phyloP scores from a whole-genome alignment of 1,140 invertebrate species.

The Leptinotarsa undecemlineata region DNA sequence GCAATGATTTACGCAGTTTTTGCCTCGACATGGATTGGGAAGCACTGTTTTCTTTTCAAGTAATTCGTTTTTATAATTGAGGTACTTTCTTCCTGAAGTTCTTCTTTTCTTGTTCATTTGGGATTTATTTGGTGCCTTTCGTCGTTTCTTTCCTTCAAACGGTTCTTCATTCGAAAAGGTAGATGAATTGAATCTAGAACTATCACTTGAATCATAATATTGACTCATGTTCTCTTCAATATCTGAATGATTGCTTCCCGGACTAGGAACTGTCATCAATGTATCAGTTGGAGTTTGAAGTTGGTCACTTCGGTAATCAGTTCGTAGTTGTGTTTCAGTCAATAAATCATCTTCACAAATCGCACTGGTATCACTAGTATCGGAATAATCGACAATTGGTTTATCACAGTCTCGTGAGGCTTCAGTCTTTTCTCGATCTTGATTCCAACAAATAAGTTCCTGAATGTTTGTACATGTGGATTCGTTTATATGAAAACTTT shows the following conservation, averaged over 20 bases:
- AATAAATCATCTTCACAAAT: neutral
- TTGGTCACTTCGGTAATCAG: neutral
- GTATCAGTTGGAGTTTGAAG: neutral
- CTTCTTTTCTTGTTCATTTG: conserved; percentile 13
- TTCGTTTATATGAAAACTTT: conserved; percentile 3
- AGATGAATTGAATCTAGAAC: no score
- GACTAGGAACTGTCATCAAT: no score
- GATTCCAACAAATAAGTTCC: conserved; percentile 1
- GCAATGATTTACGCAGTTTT: no score
- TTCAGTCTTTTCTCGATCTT: neutral
- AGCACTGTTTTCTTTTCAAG: neutral
- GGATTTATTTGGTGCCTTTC: neutral
- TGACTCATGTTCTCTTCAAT: no score
- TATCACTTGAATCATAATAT: no score
- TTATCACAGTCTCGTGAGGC: conserved; percentile 1
- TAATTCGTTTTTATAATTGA: conserved; percentile 10
- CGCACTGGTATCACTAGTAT: neutral
- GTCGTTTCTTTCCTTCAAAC: conserved; percentile 10
- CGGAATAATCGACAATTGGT: neutral
- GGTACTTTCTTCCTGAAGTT: neutral
- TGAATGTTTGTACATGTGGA: conserved; percentile 5
- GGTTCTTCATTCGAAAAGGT: neutral
- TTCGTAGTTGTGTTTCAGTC: conserved; percentile 3
- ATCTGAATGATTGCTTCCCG: no score
- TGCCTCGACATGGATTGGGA: no score